Conservation (phyloP, 2,113 vertebrate genomes). For the Corvus moneduloides region DNA sequence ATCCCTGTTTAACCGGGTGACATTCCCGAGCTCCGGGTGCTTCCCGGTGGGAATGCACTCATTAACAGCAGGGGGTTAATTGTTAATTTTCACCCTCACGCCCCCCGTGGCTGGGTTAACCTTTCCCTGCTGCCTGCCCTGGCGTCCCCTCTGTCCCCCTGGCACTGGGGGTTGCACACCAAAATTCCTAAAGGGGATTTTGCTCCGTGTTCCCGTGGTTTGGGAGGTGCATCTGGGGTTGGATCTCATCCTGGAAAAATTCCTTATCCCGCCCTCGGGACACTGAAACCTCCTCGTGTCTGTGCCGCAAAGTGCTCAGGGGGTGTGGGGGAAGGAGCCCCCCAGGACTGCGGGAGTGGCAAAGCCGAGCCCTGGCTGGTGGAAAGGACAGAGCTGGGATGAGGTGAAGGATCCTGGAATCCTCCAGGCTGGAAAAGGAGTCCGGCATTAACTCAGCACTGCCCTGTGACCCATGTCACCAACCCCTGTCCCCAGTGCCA, state of each 20-base stretch:
- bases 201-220: not conserved
- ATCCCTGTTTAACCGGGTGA: not conserved
- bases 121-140: not conserved
- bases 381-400: fast-evolving
- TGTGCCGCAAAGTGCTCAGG: fast-evolving
- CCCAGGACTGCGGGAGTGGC: fast-evolving
- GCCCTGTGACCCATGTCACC: not conserved
- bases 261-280: fast-evolving
- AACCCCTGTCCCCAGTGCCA: not conserved
- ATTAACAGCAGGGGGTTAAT: not conserved
- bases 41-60: not conserved
- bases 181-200: not conserved
- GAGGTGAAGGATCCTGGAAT: not conserved
- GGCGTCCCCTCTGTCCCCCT: not conserved
- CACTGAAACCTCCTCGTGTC: not conserved
- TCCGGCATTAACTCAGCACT: not conserved
- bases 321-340: not conserved
- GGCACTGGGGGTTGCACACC: not conserved
- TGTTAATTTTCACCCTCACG: not conserved
- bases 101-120: not conserved
- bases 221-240: no score
- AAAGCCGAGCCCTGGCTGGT: not conserved
- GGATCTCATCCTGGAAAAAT: not conserved
- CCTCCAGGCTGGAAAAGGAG: not conserved
- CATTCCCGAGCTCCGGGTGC: not conserved